phyloP scores from a whole-genome alignment of 1,140 invertebrate genomes.

The Neoseiulus cucumeris region DNA sequence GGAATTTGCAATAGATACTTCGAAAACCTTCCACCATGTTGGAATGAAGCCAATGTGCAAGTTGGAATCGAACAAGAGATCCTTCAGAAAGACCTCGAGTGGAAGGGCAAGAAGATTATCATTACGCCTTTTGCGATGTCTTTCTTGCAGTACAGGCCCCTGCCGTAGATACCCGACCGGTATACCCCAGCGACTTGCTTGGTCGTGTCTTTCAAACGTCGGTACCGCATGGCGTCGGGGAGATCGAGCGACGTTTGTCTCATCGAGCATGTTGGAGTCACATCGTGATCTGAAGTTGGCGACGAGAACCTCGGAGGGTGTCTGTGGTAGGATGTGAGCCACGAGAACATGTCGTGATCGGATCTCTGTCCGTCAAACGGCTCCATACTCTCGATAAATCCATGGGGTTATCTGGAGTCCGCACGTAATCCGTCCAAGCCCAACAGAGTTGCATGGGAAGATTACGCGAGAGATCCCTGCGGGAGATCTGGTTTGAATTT shows the following conservation, averaged over 20 bases:
- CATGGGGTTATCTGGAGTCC: too few relatives aligned
- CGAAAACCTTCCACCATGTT: constrained; percentile 11
- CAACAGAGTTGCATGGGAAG: too few relatives aligned
- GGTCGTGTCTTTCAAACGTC: constrained; percentile 67
- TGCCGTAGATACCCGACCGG: constrained; percentile 24
- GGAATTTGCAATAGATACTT: background rate
- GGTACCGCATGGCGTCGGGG: constrained; percentile 81
- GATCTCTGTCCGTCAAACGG: constrained; percentile 42
- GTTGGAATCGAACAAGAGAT: constrained; percentile 26
- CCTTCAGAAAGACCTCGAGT: too few relatives aligned
- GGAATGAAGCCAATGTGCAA: background rate
- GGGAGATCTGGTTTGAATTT: too few relatives aligned
- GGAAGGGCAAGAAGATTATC: too few relatives aligned
- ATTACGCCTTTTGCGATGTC: constrained; percentile 88
- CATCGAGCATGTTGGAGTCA: constrained; percentile 31
- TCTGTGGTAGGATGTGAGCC: constrained; percentile 72
- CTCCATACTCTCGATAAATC: constrained; percentile 39
- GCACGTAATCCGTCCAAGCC: too few relatives aligned
- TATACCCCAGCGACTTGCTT: constrained; percentile 78
- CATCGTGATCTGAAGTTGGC: constrained; percentile 18
- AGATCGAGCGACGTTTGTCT: constrained; percentile 60
- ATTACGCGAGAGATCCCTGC: too few relatives aligned
- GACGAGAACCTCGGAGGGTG: constrained; percentile 32
- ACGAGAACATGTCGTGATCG: constrained; percentile 75
- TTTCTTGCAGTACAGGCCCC: constrained; percentile 24